A percentile compares a stretch with the other conserved stretches of the same genome.
phyloP scores from a whole-genome alignment of 1,140 invertebrate genomes.

The Cydia pomonella region DNA sequence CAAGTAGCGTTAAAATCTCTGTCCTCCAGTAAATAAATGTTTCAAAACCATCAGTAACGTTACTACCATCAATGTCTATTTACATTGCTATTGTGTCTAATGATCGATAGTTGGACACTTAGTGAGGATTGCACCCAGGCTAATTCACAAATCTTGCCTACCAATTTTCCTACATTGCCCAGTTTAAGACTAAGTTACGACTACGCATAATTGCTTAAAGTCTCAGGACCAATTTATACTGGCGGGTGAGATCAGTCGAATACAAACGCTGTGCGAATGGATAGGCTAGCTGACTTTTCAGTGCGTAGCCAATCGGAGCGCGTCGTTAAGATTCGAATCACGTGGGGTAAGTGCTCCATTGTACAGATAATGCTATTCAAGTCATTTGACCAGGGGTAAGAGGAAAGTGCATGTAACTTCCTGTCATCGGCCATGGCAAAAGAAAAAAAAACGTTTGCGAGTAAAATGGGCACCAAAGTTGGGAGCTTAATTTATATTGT shows the following conservation, averaged over 20 bases:
- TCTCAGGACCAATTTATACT: background rate
- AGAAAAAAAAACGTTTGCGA: background rate
- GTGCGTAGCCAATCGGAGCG: conserved; percentile 52
- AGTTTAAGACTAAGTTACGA: background rate
- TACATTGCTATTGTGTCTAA: conserved; percentile 17
- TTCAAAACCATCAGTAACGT: background rate
- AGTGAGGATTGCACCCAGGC: conserved; percentile 51
- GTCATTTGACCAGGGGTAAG: conserved; percentile 16
- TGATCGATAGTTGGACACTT: conserved; percentile 51
- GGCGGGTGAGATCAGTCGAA: background rate
- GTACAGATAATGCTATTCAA: conserved; percentile 10
- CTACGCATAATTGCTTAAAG: background rate
- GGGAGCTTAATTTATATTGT: background rate
- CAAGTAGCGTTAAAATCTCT: too few relatives aligned
- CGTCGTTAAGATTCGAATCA: conserved; percentile 38
- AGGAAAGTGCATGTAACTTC: conserved; percentile 3
- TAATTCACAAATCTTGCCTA: background rate
- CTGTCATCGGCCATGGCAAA: conserved; percentile 3
- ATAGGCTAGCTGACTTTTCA: conserved; percentile 40
- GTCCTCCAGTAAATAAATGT: too few relatives aligned
- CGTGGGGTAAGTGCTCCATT: conserved; percentile 29
- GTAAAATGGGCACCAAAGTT: background rate
- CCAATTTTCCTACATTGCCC: background rate
- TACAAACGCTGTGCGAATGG: background rate
- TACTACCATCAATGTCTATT: background rate